Evolutionary conservation across 2,888 invertebrate genomes (phyloP).

Genomic region (Aquatica leii): DNA sequence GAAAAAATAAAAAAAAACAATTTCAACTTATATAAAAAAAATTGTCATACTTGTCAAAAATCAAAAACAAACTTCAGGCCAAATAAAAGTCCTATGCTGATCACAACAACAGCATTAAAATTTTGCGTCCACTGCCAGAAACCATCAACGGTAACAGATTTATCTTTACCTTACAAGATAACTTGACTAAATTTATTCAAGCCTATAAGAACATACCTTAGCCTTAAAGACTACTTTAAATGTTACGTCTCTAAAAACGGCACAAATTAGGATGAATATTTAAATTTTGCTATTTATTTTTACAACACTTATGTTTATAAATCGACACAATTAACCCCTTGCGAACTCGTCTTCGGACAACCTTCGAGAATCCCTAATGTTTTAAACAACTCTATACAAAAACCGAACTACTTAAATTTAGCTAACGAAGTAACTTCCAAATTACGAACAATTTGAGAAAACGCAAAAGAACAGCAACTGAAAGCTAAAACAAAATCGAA

Average conservation of each 20-base stretch:
- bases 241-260: no score
- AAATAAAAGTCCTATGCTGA: neutral
- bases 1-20: conserved; percentile 30
- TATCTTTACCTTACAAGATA: conserved; percentile 37
- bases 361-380: conserved; percentile 30
- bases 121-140: neutral
- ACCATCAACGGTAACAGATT: neutral
- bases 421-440: no score
- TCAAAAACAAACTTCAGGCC: conserved; percentile 15
- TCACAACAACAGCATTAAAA: neutral
- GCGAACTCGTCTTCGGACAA: conserved; percentile 48
- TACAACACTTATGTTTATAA: conserved; percentile 47
- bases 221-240: conserved; percentile 11
- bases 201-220: conserved; percentile 42
- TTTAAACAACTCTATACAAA: conserved; percentile 28
- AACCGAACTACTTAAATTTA: no score
- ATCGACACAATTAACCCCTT: conserved; percentile 46
- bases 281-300: conserved; percentile 28
- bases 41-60: conserved; percentile 42
- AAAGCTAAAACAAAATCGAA: no score
- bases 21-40: conserved; percentile 30
- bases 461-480: no score
- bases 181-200: conserved; percentile 49
- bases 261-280: neutral
- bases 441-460: no score